Conservation (phyloP, 1,140 invertebrate genomes). For the Amyelois transitella region DNA sequence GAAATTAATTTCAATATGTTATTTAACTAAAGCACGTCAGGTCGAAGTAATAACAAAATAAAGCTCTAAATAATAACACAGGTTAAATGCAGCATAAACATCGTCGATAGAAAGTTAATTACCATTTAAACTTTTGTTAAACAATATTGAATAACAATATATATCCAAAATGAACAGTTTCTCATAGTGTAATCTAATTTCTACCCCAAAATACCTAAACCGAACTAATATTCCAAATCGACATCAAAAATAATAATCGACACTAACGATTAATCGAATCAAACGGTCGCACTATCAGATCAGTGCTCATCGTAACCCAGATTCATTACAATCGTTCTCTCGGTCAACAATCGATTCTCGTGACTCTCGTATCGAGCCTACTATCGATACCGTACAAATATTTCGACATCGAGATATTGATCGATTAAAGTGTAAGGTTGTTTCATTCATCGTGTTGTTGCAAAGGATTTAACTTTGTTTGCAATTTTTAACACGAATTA, state of each 20-base stretch:
- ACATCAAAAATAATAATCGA: neutral
- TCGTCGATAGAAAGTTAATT: too few relatives aligned
- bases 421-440: constrained; percentile 1
- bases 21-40: too few relatives aligned
- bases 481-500: neutral
- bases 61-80: too few relatives aligned
- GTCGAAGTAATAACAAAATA: too few relatives aligned
- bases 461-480: neutral
- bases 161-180: too few relatives aligned
- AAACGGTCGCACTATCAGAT: constrained; percentile 19
- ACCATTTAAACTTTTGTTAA: too few relatives aligned
- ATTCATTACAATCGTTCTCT: constrained; percentile 4
- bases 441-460: constrained; percentile 1
- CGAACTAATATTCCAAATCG: neutral
- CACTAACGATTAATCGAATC: constrained; percentile 16
- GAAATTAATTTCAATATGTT: too few relatives aligned
- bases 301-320: constrained; percentile 18
- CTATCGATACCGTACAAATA: constrained; percentile 65
- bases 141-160: too few relatives aligned
- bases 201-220: too few relatives aligned
- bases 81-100: too few relatives aligned
- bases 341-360: constrained; percentile 6
- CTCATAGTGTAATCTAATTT: too few relatives aligned
- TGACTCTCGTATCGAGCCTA: constrained; percentile 32
- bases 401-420: constrained; percentile 49